These are phyloP conservation scores for Alauda arvensis DNA, from an alignment of 2,797 vertebrate genomes.

Conservation along the genomic window DNA sequence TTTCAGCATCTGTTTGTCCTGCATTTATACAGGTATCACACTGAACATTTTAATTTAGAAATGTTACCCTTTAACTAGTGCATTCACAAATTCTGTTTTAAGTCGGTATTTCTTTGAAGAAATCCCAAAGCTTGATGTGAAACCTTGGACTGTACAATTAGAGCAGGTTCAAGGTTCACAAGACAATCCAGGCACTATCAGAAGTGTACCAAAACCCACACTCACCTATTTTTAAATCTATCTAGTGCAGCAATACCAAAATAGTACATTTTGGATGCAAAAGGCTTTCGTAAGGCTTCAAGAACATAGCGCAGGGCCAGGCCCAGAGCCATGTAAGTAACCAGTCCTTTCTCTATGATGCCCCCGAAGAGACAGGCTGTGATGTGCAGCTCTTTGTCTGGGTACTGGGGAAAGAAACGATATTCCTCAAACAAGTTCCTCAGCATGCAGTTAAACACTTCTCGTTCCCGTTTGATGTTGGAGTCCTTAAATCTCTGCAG, in stretches of 20 bases:
- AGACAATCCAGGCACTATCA: not conserved
- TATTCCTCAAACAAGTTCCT: constrained; percentile 98
- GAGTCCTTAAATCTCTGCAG: constrained; percentile 98
- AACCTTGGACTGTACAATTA: not conserved
- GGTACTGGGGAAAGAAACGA: constrained; percentile 97
- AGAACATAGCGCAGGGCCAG: constrained; percentile 96
- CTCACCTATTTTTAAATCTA: constrained; percentile 98
- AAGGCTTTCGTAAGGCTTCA: constrained; percentile 98
- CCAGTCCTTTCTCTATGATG: constrained; percentile 98
- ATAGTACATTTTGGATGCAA: constrained; percentile 99
- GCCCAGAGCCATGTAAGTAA: constrained; percentile 97
- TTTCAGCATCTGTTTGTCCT: not conserved
- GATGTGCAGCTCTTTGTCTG: constrained; percentile 98
- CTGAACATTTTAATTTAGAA: not conserved
- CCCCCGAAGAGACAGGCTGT: constrained; percentile 98
- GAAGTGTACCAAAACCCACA: not conserved
- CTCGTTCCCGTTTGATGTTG: constrained; percentile 93
- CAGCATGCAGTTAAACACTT: constrained; percentile 99
- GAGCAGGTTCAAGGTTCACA: not conserved
- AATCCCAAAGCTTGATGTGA: not conserved
- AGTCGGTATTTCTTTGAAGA: not conserved
- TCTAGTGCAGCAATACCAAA: constrained; percentile 98
- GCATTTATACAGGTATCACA: not conserved
- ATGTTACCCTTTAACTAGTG: not conserved
- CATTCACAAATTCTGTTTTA: not conserved